phyloP scores from a whole-genome alignment of 2,888 invertebrate species.

The Molanna angustata region DNA sequence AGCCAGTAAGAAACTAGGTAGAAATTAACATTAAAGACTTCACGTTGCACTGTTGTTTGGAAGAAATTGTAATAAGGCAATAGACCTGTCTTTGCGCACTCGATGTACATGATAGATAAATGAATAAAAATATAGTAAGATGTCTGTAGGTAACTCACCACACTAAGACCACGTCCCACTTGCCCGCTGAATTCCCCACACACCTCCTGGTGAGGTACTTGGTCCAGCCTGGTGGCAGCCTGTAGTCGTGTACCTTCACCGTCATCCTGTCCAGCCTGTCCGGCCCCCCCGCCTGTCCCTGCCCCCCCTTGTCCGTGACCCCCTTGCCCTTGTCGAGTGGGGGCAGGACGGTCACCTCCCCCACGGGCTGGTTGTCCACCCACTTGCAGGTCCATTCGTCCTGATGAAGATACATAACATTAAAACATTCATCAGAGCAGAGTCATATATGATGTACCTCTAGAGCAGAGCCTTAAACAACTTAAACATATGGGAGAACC shows the following conservation, averaged over 20 bases:
- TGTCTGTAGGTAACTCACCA: no score
- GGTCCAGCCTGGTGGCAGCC: slow-evolving; percentile 72
- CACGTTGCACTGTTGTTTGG: no score
- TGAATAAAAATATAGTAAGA: no score
- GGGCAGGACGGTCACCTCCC: slow-evolving; percentile 41
- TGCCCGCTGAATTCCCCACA: slow-evolving; percentile 68
- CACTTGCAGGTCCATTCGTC: slow-evolving; percentile 65
- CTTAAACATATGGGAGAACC: no score
- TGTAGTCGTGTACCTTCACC: slow-evolving; percentile 68
- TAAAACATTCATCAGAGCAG: no score
- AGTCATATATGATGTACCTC: no score
- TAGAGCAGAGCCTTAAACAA: no score
- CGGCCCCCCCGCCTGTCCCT: background rate
- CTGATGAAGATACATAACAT: no score
- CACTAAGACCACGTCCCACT: slow-evolving; percentile 78
- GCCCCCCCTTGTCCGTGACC: background rate
- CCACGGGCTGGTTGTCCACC: slow-evolving; percentile 69
- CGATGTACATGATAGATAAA: no score
- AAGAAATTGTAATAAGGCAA: no score
- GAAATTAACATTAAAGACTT: slow-evolving; percentile 4
- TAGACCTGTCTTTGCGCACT: no score
- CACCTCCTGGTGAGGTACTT: slow-evolving; percentile 74
- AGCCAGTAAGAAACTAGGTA: no score
- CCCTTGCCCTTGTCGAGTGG: slow-evolving; percentile 29
- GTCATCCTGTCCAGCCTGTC: slow-evolving; percentile 38